A percentile compares a stretch with the other conserved stretches of the same genome.
These are phyloP conservation scores for Galaxea fascicularis DNA, from an alignment of 92 coral and sea anemone species.

Conservation along the genomic window DNA sequence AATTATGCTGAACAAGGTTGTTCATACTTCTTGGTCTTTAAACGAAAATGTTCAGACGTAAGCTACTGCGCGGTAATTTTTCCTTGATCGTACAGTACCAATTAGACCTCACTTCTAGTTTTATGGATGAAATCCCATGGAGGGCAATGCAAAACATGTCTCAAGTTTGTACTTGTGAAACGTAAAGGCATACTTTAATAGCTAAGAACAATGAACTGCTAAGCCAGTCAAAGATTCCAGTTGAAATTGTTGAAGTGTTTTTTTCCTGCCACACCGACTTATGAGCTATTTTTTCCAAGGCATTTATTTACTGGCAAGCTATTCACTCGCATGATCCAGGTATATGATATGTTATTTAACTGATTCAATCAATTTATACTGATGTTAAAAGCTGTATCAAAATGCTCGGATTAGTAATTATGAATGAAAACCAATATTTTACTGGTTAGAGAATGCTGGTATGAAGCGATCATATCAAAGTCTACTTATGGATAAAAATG, in stretches of 20 bases:
- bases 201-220: no score
- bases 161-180: no score
- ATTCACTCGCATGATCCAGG: neutral
- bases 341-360: no score
- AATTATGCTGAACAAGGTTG: neutral
- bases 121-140: neutral
- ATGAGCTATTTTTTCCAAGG: neutral
- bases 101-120: neutral
- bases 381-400: neutral
- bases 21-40: neutral
- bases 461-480: no score
- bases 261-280: no score
- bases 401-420: neutral
- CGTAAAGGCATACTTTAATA: no score
- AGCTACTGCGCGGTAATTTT: neutral
- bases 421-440: neutral
- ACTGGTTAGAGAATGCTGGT: neutral
- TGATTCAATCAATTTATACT: neutral
- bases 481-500: no score
- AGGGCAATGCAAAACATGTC: neutral
- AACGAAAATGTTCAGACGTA: neutral
- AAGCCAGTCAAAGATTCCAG: no score
- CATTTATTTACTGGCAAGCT: neutral
- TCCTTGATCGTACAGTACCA: neutral
- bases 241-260: no score